phyloP scores from a whole-genome alignment of 2,888 invertebrate species.

The Coelopa pilipes region DNA sequence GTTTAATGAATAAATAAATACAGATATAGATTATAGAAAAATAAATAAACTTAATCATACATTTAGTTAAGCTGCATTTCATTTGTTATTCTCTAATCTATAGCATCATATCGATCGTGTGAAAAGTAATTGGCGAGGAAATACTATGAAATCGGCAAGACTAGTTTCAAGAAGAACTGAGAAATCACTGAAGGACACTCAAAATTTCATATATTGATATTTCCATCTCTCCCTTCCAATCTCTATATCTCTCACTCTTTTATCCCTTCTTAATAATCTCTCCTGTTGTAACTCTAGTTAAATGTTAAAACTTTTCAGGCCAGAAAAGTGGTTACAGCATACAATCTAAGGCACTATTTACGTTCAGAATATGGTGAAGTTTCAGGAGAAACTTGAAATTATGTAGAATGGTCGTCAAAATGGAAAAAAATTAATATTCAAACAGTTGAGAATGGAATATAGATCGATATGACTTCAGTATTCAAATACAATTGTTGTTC shows the following conservation, averaged over 20 bases:
- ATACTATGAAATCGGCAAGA: conserved; percentile 21
- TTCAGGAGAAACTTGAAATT: no score
- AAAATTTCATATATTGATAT: background rate
- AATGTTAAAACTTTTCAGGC: conserved; percentile 20
- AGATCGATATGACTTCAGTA: no score
- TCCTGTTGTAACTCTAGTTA: background rate
- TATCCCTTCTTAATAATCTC: conserved; percentile 20
- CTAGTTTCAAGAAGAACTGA: conserved; percentile 19
- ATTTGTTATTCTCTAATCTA: background rate
- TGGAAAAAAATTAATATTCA: no score
- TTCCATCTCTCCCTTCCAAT: background rate
- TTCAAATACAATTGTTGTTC: no score
- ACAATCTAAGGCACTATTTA: conserved; percentile 35
- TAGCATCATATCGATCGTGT: conserved; percentile 24
- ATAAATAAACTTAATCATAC: background rate
- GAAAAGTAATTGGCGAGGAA: background rate
- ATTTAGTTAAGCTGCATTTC: background rate
- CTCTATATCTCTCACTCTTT: no score
- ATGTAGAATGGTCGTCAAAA: no score
- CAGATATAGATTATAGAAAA: background rate
- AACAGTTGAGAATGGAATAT: no score
- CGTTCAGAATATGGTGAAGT: conserved; percentile 10
- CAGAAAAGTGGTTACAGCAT: conserved; percentile 27
- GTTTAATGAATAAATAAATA: background rate
- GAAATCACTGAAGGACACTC: conserved; percentile 7